Evolutionary conservation across 2,113 vertebrate species (phyloP).

Genomic region (Pogona vitticeps): DNA sequence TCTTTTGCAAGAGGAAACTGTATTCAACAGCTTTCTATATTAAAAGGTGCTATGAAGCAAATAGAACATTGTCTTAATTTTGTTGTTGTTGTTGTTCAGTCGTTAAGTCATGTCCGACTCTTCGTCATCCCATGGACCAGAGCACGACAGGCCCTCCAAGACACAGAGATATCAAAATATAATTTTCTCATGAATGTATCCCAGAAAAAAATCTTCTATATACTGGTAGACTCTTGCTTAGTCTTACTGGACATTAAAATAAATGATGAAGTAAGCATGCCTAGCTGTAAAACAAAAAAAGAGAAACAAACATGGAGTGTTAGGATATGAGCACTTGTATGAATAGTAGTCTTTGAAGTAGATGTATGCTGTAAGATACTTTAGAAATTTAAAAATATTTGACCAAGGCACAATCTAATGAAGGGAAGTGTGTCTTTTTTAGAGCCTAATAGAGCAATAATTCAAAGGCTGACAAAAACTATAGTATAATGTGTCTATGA

Average conservation of each 20-base stretch:
- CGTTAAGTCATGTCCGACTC: too few species aligned
- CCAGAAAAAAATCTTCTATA: too few species aligned
- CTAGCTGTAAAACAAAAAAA: background rate
- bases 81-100: background rate
- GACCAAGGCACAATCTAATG: too few species aligned
- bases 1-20: background rate
- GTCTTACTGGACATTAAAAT: background rate
- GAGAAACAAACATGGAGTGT: background rate
- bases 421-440: rapidly evolving
- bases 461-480: background rate
- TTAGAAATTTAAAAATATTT: too few species aligned
- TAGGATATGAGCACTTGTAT: background rate
- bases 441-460: background rate
- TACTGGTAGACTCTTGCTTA: background rate
- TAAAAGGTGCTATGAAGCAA: background rate
- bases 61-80: background rate
- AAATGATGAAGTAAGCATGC: background rate
- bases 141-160: too few species aligned
- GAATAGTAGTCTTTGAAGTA: background rate
- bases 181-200: too few species aligned
- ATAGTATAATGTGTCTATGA: background rate
- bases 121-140: too few species aligned
- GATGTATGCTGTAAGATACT: too few species aligned
- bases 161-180: too few species aligned
- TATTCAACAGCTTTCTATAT: background rate